Evolutionary conservation across 2,888 invertebrate species (phyloP).

Genomic region (Alviniconcha strummeri): DNA sequence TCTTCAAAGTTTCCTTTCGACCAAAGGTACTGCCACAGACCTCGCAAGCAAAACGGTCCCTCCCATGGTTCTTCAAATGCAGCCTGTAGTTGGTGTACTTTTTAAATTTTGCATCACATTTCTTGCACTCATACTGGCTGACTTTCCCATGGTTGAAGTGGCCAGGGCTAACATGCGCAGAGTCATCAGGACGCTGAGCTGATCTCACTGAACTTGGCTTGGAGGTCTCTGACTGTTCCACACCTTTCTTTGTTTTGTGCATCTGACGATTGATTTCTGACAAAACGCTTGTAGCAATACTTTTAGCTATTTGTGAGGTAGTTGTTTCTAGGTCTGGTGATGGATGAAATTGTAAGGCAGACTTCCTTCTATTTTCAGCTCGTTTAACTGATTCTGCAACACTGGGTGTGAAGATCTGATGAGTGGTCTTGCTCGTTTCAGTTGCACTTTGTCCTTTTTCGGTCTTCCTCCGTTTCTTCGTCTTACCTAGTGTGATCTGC

Average conservation of each 20-base stretch:
- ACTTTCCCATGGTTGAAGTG: neutral
- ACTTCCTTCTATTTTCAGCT: constrained; percentile 4
- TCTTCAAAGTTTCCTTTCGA: constrained; percentile 1
- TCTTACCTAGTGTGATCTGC: too few relatives aligned
- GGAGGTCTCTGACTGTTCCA: neutral
- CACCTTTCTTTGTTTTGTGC: neutral
- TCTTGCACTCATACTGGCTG: neutral
- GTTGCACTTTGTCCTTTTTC: neutral
- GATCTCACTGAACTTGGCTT: too few relatives aligned
- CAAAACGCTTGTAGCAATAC: too few relatives aligned
- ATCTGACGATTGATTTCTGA: neutral
- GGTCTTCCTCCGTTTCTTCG: too few relatives aligned
- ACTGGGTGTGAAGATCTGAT: neutral
- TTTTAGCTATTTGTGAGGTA: too few relatives aligned
- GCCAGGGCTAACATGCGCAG: too few relatives aligned
- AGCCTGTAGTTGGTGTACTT: neutral
- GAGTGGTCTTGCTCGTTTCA: neutral
- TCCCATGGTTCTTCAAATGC: neutral
- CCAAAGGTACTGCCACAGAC: constrained; percentile 10
- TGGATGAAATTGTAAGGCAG: neutral
- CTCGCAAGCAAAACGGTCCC: constrained; percentile 10
- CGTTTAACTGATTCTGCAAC: constrained; percentile 13
- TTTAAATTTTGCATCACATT: constrained; percentile 11
- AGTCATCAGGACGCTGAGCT: too few relatives aligned
- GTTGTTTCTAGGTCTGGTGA: too few relatives aligned